These are phyloP conservation scores for Micrastur ruficollis DNA, from an alignment of 2,797 vertebrate species.

Conservation along the genomic window DNA sequence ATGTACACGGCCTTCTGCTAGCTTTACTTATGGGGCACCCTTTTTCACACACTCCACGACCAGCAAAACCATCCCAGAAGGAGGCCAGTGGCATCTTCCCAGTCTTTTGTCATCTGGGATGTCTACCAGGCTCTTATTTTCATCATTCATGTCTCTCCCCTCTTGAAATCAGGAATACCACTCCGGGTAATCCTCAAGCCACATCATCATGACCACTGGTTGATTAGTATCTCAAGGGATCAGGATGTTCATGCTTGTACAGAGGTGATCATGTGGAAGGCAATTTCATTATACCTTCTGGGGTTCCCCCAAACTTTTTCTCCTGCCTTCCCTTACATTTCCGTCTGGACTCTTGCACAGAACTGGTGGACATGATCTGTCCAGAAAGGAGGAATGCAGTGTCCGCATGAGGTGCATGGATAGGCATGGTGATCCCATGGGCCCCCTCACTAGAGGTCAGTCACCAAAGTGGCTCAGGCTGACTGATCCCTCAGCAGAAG, in stretches of 20 bases:
- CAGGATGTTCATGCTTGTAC: not conserved
- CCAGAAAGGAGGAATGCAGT: not conserved
- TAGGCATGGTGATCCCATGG: not conserved
- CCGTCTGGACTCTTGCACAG: not conserved
- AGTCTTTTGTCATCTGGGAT: not conserved
- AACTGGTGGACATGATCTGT: not conserved
- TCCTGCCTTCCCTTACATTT: not conserved
- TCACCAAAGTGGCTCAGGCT: not conserved
- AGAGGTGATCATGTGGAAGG: not conserved
- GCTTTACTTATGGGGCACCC: not conserved
- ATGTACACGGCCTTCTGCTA: not conserved
- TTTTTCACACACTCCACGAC: not conserved
- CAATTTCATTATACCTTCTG: not conserved
- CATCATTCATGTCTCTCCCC: not conserved
- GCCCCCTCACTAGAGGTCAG: not conserved
- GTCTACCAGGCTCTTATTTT: not conserved
- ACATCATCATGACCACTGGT: not conserved
- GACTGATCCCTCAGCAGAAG: not conserved
- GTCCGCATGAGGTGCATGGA: not conserved
- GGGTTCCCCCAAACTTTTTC: not conserved
- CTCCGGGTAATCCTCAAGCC: not conserved
- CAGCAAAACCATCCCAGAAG: not conserved
- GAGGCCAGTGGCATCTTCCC: not conserved
- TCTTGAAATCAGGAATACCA: not conserved
- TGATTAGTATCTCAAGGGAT: not conserved